A percentile compares a stretch with the other conserved stretches of the same genome.
Conservation (phyloP, 2,797 vertebrate species). For the Euthynnus affinis region DNA sequence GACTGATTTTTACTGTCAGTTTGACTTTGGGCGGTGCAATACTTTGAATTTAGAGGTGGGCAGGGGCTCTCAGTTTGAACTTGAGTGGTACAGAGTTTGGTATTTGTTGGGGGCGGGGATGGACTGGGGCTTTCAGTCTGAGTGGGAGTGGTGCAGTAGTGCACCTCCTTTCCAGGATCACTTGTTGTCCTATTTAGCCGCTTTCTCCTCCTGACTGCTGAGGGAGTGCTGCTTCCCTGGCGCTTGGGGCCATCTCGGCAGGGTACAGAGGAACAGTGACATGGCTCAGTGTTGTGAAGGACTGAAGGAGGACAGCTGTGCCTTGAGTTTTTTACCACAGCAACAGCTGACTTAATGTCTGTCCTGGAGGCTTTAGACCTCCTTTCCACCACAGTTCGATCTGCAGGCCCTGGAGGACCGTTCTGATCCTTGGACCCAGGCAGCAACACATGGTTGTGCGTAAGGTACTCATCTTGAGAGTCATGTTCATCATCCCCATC, state of each 20-base stretch:
- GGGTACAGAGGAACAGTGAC: constrained; percentile 66
- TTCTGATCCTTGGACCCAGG: constrained; percentile 69
- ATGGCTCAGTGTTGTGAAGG: constrained; percentile 69
- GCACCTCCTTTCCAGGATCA: constrained; percentile 84
- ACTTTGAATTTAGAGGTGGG: constrained; percentile 56
- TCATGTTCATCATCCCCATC: constrained; percentile 81
- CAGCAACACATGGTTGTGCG: constrained; percentile 70
- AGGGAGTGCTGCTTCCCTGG: constrained; percentile 80
- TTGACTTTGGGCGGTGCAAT: constrained; percentile 72
- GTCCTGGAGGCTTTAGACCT: constrained; percentile 73
- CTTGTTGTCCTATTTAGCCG: constrained; percentile 80
- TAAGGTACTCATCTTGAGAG: constrained; percentile 80
- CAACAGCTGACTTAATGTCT: constrained; percentile 75
- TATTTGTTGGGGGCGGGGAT: constrained; percentile 53
- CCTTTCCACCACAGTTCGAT: constrained; percentile 67
- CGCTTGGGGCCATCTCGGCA: constrained; percentile 77
- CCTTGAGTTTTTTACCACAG: constrained; percentile 71
- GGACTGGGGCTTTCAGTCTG: constrained; percentile 75
- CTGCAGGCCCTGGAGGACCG: constrained; percentile 47
- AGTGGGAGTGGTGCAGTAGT: constrained; percentile 78
- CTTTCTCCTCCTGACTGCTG: constrained; percentile 78
- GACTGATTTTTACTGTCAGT: constrained; percentile 65
- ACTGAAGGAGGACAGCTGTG: constrained; percentile 77
- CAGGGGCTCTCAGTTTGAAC: constrained; percentile 75
- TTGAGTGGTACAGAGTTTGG: constrained; percentile 73